Evolutionary conservation across 2,113 vertebrate genomes (phyloP), one percentile per base, ranked within the genome.

Genomic region (Sinosuthora webbiana): DNA sequence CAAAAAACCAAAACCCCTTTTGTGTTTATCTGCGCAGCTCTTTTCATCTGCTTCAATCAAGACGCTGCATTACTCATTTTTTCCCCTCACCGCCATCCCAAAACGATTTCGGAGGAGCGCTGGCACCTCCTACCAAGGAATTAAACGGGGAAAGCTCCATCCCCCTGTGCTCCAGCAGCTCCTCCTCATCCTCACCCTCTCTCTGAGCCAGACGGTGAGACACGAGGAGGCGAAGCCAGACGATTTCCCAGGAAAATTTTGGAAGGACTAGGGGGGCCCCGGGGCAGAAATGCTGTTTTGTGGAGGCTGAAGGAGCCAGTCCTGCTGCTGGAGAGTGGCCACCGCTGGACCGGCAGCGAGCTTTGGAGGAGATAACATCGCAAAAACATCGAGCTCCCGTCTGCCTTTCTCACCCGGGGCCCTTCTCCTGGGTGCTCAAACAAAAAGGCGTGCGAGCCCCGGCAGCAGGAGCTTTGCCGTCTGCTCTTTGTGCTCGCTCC

Each of bases 321-420:
- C 94, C 88, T 94, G 55, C 95, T 83, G 94, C 95, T 96, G 97
- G 97, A 97, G 97, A 92, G 92, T 80, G 96, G 97, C 98, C 92
- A 97, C 95, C 78, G 13, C 92, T 87, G 98, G 98, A 96, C 98
- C 93, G 84, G 88, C 31, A 93, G 95, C 68, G 67, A 93, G 89
- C 70, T 97, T 97, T 97, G 89, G 92, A 77, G 93, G 18, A 65
- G 98, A 98, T 98, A 98, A 96, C 94, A 98, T 98, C 97, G 37
- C 8, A 85, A 17, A 53, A 31, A 53, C 95, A 98, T 98, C 97
- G 75, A 7, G 41, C 91, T 96, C 73, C 97, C 42, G 96, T 97
- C 97, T 97, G 53, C 97, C 67, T 95, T 97, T 96, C 94, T 83
- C 96, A 96, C 97, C 96, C 28, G 87, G 67, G 97, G 98, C 97